These are phyloP conservation scores for Sceloporus undulatus DNA, from an alignment of 2,113 vertebrate genomes.

Conservation along the genomic window DNA sequence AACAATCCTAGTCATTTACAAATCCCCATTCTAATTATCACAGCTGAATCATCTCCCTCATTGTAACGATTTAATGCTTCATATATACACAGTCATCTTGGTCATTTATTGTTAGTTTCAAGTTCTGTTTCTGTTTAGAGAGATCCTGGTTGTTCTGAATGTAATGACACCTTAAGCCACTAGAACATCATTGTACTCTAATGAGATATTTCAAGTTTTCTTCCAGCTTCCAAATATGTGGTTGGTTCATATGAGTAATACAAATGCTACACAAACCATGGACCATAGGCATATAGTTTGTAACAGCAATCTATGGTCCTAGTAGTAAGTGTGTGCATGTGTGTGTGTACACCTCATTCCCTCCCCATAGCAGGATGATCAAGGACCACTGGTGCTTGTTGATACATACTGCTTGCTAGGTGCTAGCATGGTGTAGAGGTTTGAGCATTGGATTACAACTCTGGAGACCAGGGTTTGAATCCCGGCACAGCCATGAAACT, in stretches of 20 bases:
- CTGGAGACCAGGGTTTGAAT: too few species aligned
- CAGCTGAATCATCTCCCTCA: too few species aligned
- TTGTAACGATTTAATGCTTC: background rate
- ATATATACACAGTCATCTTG: background rate
- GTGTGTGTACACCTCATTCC: too few species aligned
- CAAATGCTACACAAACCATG: background rate
- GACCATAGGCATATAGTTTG: background rate
- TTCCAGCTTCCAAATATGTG: background rate
- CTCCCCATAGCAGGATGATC: too few species aligned
- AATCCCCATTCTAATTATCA: background rate
- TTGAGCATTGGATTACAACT: too few species aligned
- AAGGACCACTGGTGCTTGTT: too few species aligned
- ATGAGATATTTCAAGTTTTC: background rate
- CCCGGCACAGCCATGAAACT: too few species aligned
- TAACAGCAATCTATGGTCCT: too few species aligned
- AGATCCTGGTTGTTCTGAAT: background rate
- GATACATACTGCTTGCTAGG: background rate
- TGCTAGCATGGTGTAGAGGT: too few species aligned
- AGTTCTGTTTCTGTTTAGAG: background rate
- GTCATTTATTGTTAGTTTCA: background rate
- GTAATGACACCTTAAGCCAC: background rate
- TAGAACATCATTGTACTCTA: background rate
- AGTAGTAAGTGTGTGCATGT: too few species aligned
- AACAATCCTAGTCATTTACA: background rate
- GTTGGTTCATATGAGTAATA: background rate